These are phyloP conservation scores for Holcopasites calliopsidis DNA, from an alignment of 1,140 invertebrate species.

Conservation along the genomic window DNA sequence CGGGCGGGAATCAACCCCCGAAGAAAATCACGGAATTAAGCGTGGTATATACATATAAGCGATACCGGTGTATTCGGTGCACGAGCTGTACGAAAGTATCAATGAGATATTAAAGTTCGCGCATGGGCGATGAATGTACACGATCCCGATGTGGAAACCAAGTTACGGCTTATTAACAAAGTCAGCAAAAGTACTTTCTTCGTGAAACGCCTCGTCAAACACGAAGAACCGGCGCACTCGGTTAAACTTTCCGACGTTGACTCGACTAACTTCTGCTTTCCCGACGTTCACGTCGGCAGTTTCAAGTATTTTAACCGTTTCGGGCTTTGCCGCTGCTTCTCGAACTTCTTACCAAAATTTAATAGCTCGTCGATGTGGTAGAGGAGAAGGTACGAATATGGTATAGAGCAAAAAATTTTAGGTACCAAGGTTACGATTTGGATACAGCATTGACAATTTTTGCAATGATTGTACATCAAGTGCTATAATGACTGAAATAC, in stretches of 20 bases:
- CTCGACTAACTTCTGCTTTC: slow-evolving; percentile 39
- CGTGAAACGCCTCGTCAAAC: slow-evolving; percentile 50
- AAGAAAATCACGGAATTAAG: not conserved
- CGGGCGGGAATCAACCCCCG: not conserved
- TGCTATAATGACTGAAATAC: too few relatives aligned
- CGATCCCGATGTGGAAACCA: slow-evolving; percentile 28
- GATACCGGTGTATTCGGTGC: not conserved
- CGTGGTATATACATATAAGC: too few relatives aligned
- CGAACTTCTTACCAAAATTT: slow-evolving; percentile 16
- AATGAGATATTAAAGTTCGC: slow-evolving; percentile 23
- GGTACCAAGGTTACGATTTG: too few relatives aligned
- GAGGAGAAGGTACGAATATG: too few relatives aligned
- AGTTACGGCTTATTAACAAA: slow-evolving; percentile 53
- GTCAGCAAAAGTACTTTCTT: slow-evolving; percentile 52
- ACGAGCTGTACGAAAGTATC: slow-evolving; percentile 1
- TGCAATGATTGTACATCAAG: too few relatives aligned
- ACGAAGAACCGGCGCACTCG: slow-evolving; percentile 35
- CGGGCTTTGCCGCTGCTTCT: slow-evolving; percentile 6
- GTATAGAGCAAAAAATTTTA: too few relatives aligned
- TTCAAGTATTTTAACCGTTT: slow-evolving; percentile 35
- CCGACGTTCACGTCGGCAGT: slow-evolving; percentile 39
- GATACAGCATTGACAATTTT: too few relatives aligned
- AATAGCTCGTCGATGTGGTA: slow-evolving; percentile 12
- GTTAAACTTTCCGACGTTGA: slow-evolving; percentile 46
- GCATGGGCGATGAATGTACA: slow-evolving; percentile 29